Base-by-base conservation (phyloP, 1,140 invertebrate species). In the Drosophila fuyamai region DNA sequence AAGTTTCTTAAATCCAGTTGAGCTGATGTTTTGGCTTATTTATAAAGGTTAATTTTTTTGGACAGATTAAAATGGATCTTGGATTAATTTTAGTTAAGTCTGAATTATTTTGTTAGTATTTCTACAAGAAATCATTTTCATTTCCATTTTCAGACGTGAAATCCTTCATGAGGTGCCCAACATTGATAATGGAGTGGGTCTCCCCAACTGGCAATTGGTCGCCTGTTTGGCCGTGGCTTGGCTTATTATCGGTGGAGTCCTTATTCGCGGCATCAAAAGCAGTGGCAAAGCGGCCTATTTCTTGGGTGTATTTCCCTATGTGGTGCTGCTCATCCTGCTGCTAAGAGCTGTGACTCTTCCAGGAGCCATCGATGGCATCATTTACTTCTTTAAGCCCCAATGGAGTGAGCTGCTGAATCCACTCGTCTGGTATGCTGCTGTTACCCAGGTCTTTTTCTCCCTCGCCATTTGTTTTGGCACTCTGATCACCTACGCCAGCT, bases 401-500 rank as follows among this genome's bases (percentile, higher is more conserved):
- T 96, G 96, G 96, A 76, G 93, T 2, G 94, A 95, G 75, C 93
- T 97, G 1, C 92, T 96, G 14, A 94, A 96, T 90, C 94, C 95
- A 0, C 93, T 94, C 68, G 95, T 96, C 0, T 98, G 97, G 97
- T 97, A 97, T 78, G 95, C 96, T 2, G 97, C 97, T 7, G 96
- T 97, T 0, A 96, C 96, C 0, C 97, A 98, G 82, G 97, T 96
- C 46, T 97, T 97, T 90, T 97, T 97, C 91, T 97, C 96, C 0
- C 93, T 97, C 8, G 96, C 96, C 10, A 96, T 97, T 13, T 96
- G 96, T 48, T 96, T 97, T 60, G 97, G 97, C 13, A 95, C 96
- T 1, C 93, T 97, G 14, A 95, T 97, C 13, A 97, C 96, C 92
- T 96, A 97, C 55, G 95, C 96, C 16, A 97, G 96, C 5, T 97